phyloP scores from a whole-genome alignment of 30 jellyfish, hydroid and myxozoan species.

The Calvadosia cruxmelitensis region DNA sequence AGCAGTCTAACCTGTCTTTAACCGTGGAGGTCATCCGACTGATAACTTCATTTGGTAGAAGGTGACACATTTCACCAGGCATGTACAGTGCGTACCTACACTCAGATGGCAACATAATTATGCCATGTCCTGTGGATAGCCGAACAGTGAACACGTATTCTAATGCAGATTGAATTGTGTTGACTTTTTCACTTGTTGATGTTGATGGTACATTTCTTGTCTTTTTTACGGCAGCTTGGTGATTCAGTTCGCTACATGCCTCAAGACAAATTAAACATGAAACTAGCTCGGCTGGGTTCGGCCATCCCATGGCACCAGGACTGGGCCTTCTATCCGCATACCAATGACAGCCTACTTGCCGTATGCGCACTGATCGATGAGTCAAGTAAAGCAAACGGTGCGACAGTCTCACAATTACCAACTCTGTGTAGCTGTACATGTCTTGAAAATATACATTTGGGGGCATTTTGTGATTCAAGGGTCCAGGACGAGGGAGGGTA shows the following conservation, averaged over 20 bases:
- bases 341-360: slow-evolving; percentile 72
- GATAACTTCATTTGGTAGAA: too few species aligned
- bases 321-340: slow-evolving; percentile 92
- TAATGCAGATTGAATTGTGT: neutral
- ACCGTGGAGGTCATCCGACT: too few species aligned
- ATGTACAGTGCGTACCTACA: too few species aligned
- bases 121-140: neutral
- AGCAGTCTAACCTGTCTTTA: too few species aligned
- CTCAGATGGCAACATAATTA: neutral
- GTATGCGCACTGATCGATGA: slow-evolving; percentile 66
- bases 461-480: neutral
- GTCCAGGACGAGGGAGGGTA: neutral
- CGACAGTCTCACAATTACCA: neutral
- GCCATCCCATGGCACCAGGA: slow-evolving; percentile 92
- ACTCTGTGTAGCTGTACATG: too few species aligned
- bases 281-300: slow-evolving; percentile 65
- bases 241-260: slow-evolving; percentile 81
- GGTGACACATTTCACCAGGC: too few species aligned
- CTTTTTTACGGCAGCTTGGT: slow-evolving; percentile 36
- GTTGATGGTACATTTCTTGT: neutral
- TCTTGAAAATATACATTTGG: too few species aligned
- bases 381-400: slow-evolving; percentile 52
- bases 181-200: neutral
- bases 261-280: slow-evolving; percentile 72
- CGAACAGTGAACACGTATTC: neutral